Evolutionary conservation across 2,113 vertebrate genomes (phyloP), one percentile per base, ranked within the genome.

Genomic region (Penelope pileata): DNA sequence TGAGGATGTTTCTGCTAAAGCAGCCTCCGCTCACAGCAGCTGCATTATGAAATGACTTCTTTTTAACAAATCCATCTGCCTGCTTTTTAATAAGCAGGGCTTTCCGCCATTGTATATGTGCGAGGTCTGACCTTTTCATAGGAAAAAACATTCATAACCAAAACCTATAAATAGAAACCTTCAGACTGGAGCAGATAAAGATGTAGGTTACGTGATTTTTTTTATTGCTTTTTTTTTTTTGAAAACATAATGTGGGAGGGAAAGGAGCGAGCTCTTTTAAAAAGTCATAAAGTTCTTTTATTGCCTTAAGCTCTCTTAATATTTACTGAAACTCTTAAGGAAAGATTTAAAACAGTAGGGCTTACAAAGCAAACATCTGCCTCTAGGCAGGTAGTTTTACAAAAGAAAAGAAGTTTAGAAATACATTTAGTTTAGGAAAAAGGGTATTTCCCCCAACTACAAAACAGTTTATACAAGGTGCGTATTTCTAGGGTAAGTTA

Each of bases 91-190:
- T 96, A 96, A 96, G 84, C 72, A 91, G 85, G 86, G 88, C 94
- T 97, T 96, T 97, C 90, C 90, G 93, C 86, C 85, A 96, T 94
- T 97, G 95, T 95, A 96, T 88, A 91, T 98, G 97, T 97, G 97
- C 56, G 1, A 96, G 95, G 84, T 89, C 95, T 98, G 97, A 98
- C 98, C 98, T 98, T 98, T 98, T 97, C 97, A 93, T 96, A 97
- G 97, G 97, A 98, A 97, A 97, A 98, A 98, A 97, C 97, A 97
- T 98, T 98, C 97, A 97, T 98, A 98, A 98, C 97, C 79, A 78
- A 97, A 97, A 94, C 18, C 97, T 98, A 97, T 97, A 98, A 98
- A 98, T 97, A 98, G 98, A 94, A 96, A 83, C 83, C 84, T 97
- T 96, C 94, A 97, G 96, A 96, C 85, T 85, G 97, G 96, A 97